Evolutionary conservation across 1,140 invertebrate genomes (phyloP), one percentile per base, ranked within the genome.

Genomic region (Heliconius congener): DNA sequence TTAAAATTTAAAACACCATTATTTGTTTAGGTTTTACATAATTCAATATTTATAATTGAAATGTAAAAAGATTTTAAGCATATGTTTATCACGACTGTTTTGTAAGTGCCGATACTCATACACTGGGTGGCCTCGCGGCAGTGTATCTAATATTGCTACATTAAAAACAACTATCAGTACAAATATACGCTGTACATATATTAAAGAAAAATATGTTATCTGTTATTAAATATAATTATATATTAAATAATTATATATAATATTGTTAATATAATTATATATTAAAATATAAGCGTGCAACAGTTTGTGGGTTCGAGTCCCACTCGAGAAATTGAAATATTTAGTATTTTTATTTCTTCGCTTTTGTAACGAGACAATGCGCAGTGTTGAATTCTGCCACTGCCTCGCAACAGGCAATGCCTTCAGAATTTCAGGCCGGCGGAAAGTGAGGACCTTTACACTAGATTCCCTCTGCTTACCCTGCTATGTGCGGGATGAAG

Each of bases 71-170:
- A 66, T 66, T 23, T 27, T 66, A 66, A 27, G 11, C 27, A 30
- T 66, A 9, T 30, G 23, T 66, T 27, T 66, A 50, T 13, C 23
- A 27, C 8, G 34, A 76, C 37, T 42, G 75, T 78, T 79, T 79
- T 57, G 73, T 57, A 74, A 79, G 60, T 74, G 27, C 39, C 52
- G 73, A 71, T 27, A 42, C 57, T 70, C 19, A 27, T 9, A 60
- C 60, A 55, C 73, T 70, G 57, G 78, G 70, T 71, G 57, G 42
- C 78, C 78, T 79, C 71, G 77, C 50, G 60, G 27, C 55, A 9
- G 55, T 66, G 74, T 50, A 50, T 75, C 78, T 79, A 79, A 79
- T 66, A 73, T 77, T 77, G 55, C 78, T 70, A 71, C 57, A 76
- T 76, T 76, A 70, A 50, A 71, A 76, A 79, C 78, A 23, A 71